Conservation (phyloP, 1,140 invertebrate genomes). For the Cyrtorhinus lividipennis region DNA sequence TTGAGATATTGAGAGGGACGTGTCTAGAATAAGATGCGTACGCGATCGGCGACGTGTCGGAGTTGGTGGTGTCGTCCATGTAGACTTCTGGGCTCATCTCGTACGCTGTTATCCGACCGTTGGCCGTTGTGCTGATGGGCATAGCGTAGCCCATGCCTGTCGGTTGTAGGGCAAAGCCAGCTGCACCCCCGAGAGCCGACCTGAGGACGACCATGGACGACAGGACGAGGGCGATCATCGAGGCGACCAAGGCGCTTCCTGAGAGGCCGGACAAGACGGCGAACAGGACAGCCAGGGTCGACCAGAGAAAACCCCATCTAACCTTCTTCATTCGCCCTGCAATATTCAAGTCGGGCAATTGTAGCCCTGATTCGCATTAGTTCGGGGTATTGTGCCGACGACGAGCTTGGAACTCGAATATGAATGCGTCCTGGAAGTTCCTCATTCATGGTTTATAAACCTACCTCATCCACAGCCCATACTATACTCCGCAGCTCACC, state of each 20-base stretch:
- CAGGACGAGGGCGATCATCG: slow-evolving; percentile 57
- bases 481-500: too few relatives aligned
- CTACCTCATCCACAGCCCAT: too few relatives aligned
- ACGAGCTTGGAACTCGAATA: too few relatives aligned
- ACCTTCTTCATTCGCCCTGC: slow-evolving; percentile 22
- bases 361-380: too few relatives aligned
- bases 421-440: too few relatives aligned
- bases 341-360: too few relatives aligned
- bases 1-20: neutral
- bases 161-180: slow-evolving; percentile 38
- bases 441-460: too few relatives aligned
- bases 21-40: neutral
- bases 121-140: neutral
- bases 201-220: slow-evolving; percentile 62
- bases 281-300: slow-evolving; percentile 53
- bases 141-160: neutral
- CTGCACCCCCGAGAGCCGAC: slow-evolving; percentile 38
- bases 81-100: neutral
- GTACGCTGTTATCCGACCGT: neutral
- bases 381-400: too few relatives aligned
- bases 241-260: slow-evolving; percentile 68
- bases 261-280: slow-evolving; percentile 57
- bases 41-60: neutral
- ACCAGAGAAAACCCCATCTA: slow-evolving; percentile 40
- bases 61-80: neutral